Evolutionary conservation across 2,888 invertebrate genomes (phyloP), one percentile per base, ranked within the genome.

Genomic region (Polydesmus complanatus): DNA sequence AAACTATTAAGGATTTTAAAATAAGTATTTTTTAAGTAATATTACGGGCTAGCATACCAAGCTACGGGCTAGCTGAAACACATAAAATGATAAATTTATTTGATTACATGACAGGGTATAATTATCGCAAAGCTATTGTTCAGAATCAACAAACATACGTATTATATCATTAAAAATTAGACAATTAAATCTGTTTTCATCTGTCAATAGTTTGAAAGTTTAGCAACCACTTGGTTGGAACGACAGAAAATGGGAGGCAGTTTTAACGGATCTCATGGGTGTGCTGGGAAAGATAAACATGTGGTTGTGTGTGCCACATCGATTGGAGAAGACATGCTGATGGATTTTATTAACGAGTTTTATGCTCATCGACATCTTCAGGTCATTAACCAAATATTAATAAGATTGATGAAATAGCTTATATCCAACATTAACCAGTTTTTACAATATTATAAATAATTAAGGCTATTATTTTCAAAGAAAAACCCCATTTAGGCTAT

Each of bases 301-400:
- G 77, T 78, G 2, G 77, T 78, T 1, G 74, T 77, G 1, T 76
- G 75, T 52, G 72, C 77, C 21, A 57, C 60, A 25, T 22, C 58
- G 3, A 69, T 73, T 61, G 71, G 72, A 53, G 71, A 76, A 5
- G 77, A 77, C 64, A 74, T 75, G 56, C 71, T 77, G 56, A 70
- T 75, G 67, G 78, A 78, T 67, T 78, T 78, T 65, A 71, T 78
- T 56, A 76, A 75, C 66, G 78, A 78, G 66, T 78, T 78, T 68
- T 78, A 77, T 65, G 76, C 78, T 27, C 75, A 77, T 66, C 70
- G 73, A 3, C 73, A 72, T 65, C 70, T 76, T 58, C 73, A 74
- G 70, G 74, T 73, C 56, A 37, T 37, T 53, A 14, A 18, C 53
- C 53, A 5, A n/a, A 21, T 23, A 53, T 1, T 49, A 49, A n/a